Base-by-base conservation (phyloP, 2,797 vertebrate species). In the Malurus splendens region DNA sequence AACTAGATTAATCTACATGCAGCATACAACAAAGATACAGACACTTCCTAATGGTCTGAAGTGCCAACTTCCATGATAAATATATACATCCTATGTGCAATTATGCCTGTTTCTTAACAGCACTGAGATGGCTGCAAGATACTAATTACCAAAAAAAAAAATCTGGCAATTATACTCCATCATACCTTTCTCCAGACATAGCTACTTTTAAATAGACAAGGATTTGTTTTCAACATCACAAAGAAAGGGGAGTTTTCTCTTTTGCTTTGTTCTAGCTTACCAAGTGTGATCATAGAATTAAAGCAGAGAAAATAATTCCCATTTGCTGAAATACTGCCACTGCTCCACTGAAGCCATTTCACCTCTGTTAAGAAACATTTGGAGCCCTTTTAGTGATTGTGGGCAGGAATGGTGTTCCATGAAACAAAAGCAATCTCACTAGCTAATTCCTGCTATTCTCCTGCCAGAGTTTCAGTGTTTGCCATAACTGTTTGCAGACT, bases 1-100 rank as follows among this genome's bases (percentile, higher is more conserved):
- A 94, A 93, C 64, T 33, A 90, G 72, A 94, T 76, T 88, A 87
- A 95, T 92, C 64, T 86, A 51, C 1, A 7, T 36, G 56, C 41
- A 88, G 80, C 32, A 56, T 6, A 36, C 13, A 91, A 70, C 47
- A 90, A 89, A 64, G 54, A 82, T 66, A 62, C 68, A 81, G 55
- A 71, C 38, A 88, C 33, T 67, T 89, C 33, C 24, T 92, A 91
- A 85, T 38, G 50, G 55, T 30, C 64, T 79, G 42, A 85, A 83
- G 52, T 64, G 89, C 45, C 92, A 89, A 67, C 50, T 93, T 87
- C 47, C 36, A 8, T 57, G 74, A 92, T 67, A 82, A 88, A 92
- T 82, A 87, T 13, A 81, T 0, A 4, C 45, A 62, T 79, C 77
- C 77, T 89, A 38, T 3, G 2, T 41, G 82, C 67, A 89, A 75